Conservation (phyloP, 2,888 invertebrate species). For the Hemistola chrysoprasaria region DNA sequence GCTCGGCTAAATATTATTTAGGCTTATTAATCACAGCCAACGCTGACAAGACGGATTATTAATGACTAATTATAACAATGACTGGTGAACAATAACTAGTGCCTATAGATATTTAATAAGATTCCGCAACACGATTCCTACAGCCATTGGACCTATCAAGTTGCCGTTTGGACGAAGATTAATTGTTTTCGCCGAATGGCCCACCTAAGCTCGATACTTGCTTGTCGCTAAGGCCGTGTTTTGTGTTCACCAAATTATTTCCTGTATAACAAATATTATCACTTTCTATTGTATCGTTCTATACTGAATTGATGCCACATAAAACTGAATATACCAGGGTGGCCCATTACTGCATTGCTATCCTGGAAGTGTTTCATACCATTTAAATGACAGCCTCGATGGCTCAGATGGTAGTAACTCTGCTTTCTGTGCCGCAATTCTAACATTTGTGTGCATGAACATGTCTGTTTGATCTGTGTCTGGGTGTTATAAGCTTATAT, state of each 20-base stretch:
- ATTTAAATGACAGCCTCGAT: no score
- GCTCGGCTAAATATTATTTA: slow-evolving; percentile 43
- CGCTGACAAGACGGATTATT: slow-evolving; percentile 64
- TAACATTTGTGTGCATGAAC: no score
- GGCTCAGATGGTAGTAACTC: no score
- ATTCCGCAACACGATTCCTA: slow-evolving; percentile 70
- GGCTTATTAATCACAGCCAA: slow-evolving; percentile 57
- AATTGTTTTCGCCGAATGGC: slow-evolving; percentile 55
- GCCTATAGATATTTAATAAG: slow-evolving; percentile 67
- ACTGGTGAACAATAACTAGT: slow-evolving; percentile 65
- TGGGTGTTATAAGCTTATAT: no score
- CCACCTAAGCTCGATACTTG: slow-evolving; percentile 47
- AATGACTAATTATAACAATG: slow-evolving; percentile 72
- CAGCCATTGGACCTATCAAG: slow-evolving; percentile 62
- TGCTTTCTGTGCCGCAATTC: no score
- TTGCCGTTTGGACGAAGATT: slow-evolving; percentile 69
- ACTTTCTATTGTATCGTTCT: slow-evolving; percentile 36
- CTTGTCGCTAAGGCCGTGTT: slow-evolving; percentile 43
- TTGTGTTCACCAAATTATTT: slow-evolving; percentile 34
- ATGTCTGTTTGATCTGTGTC: no score
- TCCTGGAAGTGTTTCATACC: slow-evolving; percentile 32
- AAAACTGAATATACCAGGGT: slow-evolving; percentile 31
- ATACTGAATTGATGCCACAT: slow-evolving; percentile 28
- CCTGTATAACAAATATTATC: slow-evolving; percentile 24
- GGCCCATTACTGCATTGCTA: slow-evolving; percentile 28